Evolutionary conservation across 1,140 invertebrate species (phyloP).

Genomic region (Ostrea denselamellosa): DNA sequence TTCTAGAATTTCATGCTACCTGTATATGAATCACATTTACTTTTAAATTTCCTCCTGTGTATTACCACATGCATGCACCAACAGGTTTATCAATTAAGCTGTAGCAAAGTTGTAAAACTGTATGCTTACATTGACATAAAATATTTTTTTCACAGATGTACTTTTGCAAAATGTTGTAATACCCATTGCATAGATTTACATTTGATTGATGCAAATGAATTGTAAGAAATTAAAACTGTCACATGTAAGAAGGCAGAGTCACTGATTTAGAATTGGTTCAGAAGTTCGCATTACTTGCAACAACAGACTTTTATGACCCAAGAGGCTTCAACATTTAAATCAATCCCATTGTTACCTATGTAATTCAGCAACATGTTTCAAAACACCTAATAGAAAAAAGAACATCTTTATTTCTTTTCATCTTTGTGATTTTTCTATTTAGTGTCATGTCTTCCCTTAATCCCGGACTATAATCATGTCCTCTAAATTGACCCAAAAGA

Average conservation of each 20-base stretch:
- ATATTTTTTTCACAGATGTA: too few relatives aligned
- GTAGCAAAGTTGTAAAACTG: too few relatives aligned
- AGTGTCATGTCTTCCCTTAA: slow-evolving; percentile 1
- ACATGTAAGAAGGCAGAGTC: neutral
- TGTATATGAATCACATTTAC: too few relatives aligned
- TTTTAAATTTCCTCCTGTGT: too few relatives aligned
- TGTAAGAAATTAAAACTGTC: neutral
- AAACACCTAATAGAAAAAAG: slow-evolving; percentile 12
- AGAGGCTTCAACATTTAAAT: slow-evolving; percentile 18
- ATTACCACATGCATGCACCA: too few relatives aligned
- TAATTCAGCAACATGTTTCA: slow-evolving; percentile 24
- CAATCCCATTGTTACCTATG: slow-evolving; percentile 4
- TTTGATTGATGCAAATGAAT: neutral
- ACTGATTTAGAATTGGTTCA: neutral
- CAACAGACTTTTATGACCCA: slow-evolving; percentile 7
- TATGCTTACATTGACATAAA: too few relatives aligned
- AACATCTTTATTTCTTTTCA: slow-evolving; percentile 33
- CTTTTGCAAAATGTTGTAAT: neutral
- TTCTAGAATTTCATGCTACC: too few relatives aligned
- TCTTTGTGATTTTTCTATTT: slow-evolving; percentile 22
- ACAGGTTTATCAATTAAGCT: too few relatives aligned
- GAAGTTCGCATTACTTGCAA: neutral
- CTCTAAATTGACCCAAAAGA: slow-evolving; percentile 13
- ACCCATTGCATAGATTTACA: neutral
- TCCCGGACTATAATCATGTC: slow-evolving; percentile 3